Evolutionary conservation across 2,888 invertebrate species (phyloP), one percentile per base, ranked within the genome.

Genomic region (Hydroisotoma schaefferi): DNA sequence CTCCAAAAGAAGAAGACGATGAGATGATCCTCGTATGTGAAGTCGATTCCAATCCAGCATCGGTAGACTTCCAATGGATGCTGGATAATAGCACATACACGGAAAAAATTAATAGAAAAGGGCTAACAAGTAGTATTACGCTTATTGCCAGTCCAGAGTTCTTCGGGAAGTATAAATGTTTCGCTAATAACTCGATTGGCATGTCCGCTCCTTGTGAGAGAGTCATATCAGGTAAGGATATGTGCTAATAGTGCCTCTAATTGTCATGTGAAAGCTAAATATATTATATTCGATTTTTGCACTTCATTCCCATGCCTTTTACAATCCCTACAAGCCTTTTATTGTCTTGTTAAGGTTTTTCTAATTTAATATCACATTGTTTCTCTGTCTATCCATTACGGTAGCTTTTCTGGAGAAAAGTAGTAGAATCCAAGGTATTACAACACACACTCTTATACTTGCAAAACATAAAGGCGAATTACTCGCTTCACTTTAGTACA

Each of bases 1-100:
- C 85, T 65, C 84, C 85, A 73, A 82, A 81, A 38, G 86, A 87
- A 74, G 80, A 84, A 55, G 83, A 88, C 63, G 89, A 89, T 27
- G 83, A 84, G 67, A 85, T 87, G 75, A 85, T 87, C 56, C 79
- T 93, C 55, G 83, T 88, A 38, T 94, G 94, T 77, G 85, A 85
- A 23, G 90, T 89, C 0, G 80, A 81, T 59, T 90, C 90, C 20
- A 92, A 92, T 78, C 93, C 94, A 0, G 78, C 81, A 47, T 82
- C 85, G 70, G 87, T 87, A 71, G 82, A 84, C 59, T 94, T 91
- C 79, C 81, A 82, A 28, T 94, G 94, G 93, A 85, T 84, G 73
- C 82, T 90, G 64, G 89, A 89, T 77, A 88, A 86, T 73, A 87
- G 87, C 74, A 90, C 92, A 77, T 88, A 90, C 77, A 87, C 87